These are phyloP conservation scores for Bombyx mandarina DNA, from an alignment of 1,140 invertebrate genomes.

Conservation along the genomic window DNA sequence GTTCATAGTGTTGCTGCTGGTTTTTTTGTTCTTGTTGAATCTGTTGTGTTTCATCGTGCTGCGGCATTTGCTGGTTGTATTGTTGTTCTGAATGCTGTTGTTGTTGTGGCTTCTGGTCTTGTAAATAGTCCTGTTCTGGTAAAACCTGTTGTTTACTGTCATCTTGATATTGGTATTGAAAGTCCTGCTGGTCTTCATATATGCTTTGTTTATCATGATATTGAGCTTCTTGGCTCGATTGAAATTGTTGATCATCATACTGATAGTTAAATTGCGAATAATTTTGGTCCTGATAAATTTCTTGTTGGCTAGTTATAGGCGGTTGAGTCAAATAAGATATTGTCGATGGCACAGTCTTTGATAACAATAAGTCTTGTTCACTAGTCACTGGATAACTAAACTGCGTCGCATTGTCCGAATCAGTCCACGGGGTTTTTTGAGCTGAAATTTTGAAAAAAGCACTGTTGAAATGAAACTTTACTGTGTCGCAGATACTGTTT, in stretches of 20 bases:
- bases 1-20: conserved; percentile 26
- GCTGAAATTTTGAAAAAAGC: conserved; percentile 50
- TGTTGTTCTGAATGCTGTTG: conserved; percentile 20
- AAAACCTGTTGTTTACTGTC: conserved; percentile 11
- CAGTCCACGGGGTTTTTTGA: conserved; percentile 58
- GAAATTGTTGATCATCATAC: conserved; percentile 44
- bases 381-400: conserved; percentile 47
- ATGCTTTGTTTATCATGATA: conserved; percentile 33
- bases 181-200: conserved; percentile 51
- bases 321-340: conserved; percentile 41
- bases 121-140: conserved; percentile 61
- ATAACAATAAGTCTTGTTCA: conserved; percentile 39
- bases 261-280: conserved; percentile 71
- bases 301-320: conserved; percentile 46
- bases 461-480: conserved; percentile 33
- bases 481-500: conserved; percentile 30
- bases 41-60: conserved; percentile 24
- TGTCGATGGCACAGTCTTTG: conserved; percentile 45
- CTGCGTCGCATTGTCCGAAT: conserved; percentile 43
- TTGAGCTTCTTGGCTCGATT: conserved; percentile 20
- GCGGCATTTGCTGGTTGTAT: conserved; percentile 18
- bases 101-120: conserved; percentile 25
- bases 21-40: conserved; percentile 27
- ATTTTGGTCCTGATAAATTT: conserved; percentile 33
- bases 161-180: conserved; percentile 17